These are phyloP conservation scores for Idaea dimidiata DNA, from an alignment of 2,888 invertebrate genomes.

Conservation along the genomic window DNA sequence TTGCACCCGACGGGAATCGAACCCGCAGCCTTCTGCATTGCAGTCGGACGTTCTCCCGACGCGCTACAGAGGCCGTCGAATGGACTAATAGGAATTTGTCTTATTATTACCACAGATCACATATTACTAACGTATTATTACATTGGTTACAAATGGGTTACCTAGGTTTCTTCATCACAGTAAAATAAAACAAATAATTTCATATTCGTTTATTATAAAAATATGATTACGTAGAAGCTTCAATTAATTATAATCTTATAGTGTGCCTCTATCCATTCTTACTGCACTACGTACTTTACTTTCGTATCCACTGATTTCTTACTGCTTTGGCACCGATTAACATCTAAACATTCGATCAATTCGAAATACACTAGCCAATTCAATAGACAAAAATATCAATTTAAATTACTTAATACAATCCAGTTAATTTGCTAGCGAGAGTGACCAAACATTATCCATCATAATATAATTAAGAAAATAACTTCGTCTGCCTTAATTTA, in stretches of 20 bases:
- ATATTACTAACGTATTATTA: no score
- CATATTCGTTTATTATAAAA: slow-evolving; percentile 49
- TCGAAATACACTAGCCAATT: slow-evolving; percentile 29
- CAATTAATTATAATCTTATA: slow-evolving; percentile 24
- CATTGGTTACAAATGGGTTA: no score
- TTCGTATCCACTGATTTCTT: slow-evolving; percentile 13
- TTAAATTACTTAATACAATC: slow-evolving; percentile 14
- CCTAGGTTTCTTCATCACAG: not conserved
- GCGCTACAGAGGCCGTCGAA: no score
- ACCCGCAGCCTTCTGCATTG: no score
- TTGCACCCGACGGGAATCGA: no score
- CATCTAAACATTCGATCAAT: slow-evolving; percentile 35
- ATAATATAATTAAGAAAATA: no score
- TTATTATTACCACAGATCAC: no score
- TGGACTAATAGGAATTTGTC: no score
- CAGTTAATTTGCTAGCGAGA: slow-evolving; percentile 11
- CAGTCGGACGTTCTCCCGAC: no score
- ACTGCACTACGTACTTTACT: slow-evolving; percentile 17
- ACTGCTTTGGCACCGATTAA: slow-evolving; percentile 69
- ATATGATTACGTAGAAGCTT: slow-evolving; percentile 50
- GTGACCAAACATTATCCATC: not conserved
- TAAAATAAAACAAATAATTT: slow-evolving; percentile 22
- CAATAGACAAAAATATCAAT: slow-evolving; percentile 24
- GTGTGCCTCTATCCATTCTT: slow-evolving; percentile 24
- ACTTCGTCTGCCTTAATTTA: no score